These are phyloP conservation scores for Phalera bucephala DNA, from an alignment of 2,888 invertebrate species.

Conservation along the genomic window DNA sequence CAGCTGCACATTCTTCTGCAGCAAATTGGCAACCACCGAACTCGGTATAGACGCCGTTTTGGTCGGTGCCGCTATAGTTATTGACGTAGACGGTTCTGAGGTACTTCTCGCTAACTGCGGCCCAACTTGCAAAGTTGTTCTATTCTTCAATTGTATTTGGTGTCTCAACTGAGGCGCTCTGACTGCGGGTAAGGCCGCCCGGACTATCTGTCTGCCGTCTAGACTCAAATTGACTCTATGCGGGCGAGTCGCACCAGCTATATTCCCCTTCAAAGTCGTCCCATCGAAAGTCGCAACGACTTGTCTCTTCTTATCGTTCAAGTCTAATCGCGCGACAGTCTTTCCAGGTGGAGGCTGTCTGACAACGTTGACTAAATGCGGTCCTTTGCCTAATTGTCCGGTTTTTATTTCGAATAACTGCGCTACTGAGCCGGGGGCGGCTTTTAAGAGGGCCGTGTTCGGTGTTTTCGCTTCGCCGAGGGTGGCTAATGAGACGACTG, in stretches of 20 bases:
- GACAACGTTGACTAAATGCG: constrained; percentile 71
- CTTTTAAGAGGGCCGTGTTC: constrained; percentile 49
- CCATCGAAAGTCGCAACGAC: constrained; percentile 33
- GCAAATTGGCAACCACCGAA: constrained; percentile 54
- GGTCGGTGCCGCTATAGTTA: constrained; percentile 43
- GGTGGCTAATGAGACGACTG: constrained; percentile 64
- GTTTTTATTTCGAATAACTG: constrained; percentile 72
- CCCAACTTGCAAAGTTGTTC: constrained; percentile 36
- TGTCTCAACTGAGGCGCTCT: constrained; percentile 46
- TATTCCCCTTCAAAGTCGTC: constrained; percentile 38
- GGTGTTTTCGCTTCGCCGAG: constrained; percentile 52
- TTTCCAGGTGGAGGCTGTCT: constrained; percentile 61
- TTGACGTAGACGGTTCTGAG: constrained; percentile 38
- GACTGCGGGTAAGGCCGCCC: constrained; percentile 44
- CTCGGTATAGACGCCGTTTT: constrained; percentile 52
- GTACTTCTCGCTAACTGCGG: constrained; percentile 23
- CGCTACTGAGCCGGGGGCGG: constrained; percentile 58
- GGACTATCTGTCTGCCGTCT: constrained; percentile 58
- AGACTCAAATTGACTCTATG: constrained; percentile 50
- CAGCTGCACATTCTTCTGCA: constrained; percentile 56
- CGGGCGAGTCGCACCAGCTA: constrained; percentile 31
- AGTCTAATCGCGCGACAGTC: constrained; percentile 46
- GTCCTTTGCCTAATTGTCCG: constrained; percentile 63
- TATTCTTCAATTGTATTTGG: constrained; percentile 60
- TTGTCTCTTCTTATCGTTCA: constrained; percentile 54